Conservation (phyloP, 2,888 invertebrate species). For the Auanema sp. region DNA sequence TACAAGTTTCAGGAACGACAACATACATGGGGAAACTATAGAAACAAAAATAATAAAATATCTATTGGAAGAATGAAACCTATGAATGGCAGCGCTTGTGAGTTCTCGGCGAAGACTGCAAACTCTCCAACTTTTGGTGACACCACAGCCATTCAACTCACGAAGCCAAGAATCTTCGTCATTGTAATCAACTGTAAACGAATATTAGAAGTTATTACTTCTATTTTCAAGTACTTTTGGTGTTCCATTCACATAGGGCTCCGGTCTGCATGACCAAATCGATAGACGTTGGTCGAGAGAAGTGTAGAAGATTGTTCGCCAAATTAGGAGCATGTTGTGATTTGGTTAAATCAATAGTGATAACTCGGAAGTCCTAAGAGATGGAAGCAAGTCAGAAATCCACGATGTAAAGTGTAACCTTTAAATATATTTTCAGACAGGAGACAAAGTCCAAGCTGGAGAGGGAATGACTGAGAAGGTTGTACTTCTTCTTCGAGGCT, state of each 20-base stretch:
- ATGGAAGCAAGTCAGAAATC: not conserved
- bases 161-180: constrained; percentile 31
- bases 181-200: constrained; percentile 30
- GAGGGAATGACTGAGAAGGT: constrained; percentile 22
- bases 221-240: constrained; percentile 19
- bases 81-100: not conserved
- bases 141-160: constrained; percentile 29
- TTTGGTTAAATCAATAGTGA: constrained; percentile 38
- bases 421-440: constrained; percentile 24
- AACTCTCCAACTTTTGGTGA: constrained; percentile 27
- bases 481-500: constrained; percentile 9
- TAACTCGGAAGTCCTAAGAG: constrained; percentile 48
- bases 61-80: not conserved
- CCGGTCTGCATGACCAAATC: constrained; percentile 35
- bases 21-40: constrained; percentile 41
- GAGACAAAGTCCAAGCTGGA: constrained; percentile 38
- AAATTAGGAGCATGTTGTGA: constrained; percentile 40
- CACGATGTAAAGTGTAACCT: constrained; percentile 12
- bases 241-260: constrained; percentile 23
- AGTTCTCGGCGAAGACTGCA: constrained; percentile 24
- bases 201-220: constrained; percentile 4
- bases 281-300: constrained; percentile 34
- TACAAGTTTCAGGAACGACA: constrained; percentile 27
- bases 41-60: not conserved
- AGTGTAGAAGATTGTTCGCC: constrained; percentile 43